Evolutionary conservation across 2,888 invertebrate genomes (phyloP).

Genomic region (Alviniconcha strummeri): DNA sequence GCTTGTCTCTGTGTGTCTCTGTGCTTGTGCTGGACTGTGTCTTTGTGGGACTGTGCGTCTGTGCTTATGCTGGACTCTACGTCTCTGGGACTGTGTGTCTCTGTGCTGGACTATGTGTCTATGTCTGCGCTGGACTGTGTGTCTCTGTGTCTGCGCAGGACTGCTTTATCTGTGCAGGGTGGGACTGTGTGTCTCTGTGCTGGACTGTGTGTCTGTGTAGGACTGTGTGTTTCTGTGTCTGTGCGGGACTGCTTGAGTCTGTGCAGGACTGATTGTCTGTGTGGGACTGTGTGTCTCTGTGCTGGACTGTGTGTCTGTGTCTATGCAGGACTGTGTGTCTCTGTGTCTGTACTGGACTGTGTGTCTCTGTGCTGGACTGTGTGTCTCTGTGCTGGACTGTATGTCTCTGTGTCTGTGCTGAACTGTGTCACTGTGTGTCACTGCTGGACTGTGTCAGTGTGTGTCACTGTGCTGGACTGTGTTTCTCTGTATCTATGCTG

Average conservation of each 20-base stretch:
- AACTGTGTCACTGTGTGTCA: background rate
- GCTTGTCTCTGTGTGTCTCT: conserved; percentile 9
- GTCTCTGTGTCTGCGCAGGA: conserved; percentile 26
- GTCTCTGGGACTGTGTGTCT: background rate
- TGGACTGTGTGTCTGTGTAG: background rate
- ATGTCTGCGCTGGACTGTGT: background rate
- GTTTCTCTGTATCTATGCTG: background rate
- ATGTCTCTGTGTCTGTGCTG: conserved; percentile 1
- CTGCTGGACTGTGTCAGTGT: background rate
- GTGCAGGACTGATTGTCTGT: background rate
- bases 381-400: conserved; percentile 24
- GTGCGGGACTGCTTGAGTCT: background rate
- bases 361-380: too few relatives aligned
- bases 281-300: background rate
- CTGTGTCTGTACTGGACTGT: too few relatives aligned
- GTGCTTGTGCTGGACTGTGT: background rate
- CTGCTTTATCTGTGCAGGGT: background rate
- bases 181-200: background rate
- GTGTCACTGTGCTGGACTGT: background rate
- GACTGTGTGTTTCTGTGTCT: background rate
- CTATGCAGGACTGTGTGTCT: too few relatives aligned
- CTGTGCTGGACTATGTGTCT: background rate
- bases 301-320: too few relatives aligned
- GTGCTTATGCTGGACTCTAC: background rate
- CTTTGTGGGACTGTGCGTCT: background rate